Conservation (phyloP, 2,113 vertebrate genomes). For the Helogale parvula region DNA sequence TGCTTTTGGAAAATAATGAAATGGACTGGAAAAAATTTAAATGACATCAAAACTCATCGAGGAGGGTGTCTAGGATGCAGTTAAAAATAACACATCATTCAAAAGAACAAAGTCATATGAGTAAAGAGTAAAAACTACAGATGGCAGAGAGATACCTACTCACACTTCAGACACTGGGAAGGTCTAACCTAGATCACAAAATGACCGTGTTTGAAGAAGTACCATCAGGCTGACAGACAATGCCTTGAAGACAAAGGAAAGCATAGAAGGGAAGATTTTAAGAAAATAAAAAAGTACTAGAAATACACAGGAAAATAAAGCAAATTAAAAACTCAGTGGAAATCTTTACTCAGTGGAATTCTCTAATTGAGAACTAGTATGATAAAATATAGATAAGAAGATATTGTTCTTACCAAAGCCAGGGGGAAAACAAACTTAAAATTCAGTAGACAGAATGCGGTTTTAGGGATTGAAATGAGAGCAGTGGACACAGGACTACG, state of each 20-base stretch:
- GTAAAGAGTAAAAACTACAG: neutral
- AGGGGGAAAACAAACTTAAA: neutral
- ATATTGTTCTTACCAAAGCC: neutral
- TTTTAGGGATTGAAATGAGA: neutral
- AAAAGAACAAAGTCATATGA: neutral
- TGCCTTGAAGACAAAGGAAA: neutral
- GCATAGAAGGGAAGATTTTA: neutral
- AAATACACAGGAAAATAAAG: neutral
- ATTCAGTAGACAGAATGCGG: neutral
- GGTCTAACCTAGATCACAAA: neutral
- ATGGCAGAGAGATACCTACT: neutral
- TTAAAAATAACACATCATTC: neutral
- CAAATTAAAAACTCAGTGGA: neutral
- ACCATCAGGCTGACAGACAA: neutral
- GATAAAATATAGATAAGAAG: neutral
- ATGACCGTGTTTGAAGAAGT: neutral
- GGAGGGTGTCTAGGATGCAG: neutral
- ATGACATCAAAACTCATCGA: neutral
- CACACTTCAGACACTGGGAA: neutral
- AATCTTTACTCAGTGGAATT: neutral
- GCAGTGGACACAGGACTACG: neutral
- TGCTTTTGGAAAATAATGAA: slow-evolving; percentile 5
- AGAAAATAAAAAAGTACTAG: neutral
- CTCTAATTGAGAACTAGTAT: neutral
- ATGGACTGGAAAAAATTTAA: neutral